Conservation (phyloP, 23 tunicate genomes). For the Aplidium turbinatum region DNA sequence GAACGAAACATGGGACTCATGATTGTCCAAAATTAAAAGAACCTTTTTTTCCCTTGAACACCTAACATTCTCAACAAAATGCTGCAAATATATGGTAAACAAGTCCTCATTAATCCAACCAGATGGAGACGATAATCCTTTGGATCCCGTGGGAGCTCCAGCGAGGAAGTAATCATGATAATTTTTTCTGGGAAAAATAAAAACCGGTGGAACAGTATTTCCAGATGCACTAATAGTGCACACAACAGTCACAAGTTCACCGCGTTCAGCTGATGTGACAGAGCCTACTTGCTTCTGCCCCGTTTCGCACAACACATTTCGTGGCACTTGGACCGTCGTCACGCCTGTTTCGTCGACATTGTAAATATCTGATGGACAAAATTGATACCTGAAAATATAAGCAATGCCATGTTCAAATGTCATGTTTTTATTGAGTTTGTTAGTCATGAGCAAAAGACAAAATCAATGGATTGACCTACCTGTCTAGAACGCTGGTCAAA, state of each 20-base stretch:
- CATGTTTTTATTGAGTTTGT: too few relatives aligned
- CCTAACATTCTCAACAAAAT: not conserved
- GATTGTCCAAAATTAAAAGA: conserved; percentile 23
- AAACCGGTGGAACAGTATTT: conserved; percentile 3
- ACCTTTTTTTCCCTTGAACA: not conserved
- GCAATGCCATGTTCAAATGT: too few relatives aligned
- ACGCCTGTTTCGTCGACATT: conserved; percentile 32
- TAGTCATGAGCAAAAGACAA: too few relatives aligned
- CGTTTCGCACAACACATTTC: conserved; percentile 1
- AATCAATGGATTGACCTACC: too few relatives aligned
- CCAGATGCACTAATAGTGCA: conserved; percentile 7
- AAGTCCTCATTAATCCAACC: conserved; percentile 13
- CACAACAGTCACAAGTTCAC: not conserved
- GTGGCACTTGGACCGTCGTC: conserved; percentile 10
- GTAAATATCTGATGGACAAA: too few relatives aligned
- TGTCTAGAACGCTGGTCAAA: too few relatives aligned
- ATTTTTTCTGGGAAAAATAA: conserved; percentile 13
- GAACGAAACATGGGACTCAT: conserved; percentile 4
- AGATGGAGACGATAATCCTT: conserved; percentile 12
- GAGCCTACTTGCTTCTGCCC: conserved; percentile 19
- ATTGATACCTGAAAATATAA: too few relatives aligned
- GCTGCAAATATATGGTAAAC: conserved; percentile 7
- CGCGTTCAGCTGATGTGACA: conserved; percentile 5
- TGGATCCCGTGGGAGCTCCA: conserved; percentile 13
- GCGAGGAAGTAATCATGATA: not conserved